Evolutionary conservation across 2,888 invertebrate species (phyloP).

Genomic region (Cabera pusaria): DNA sequence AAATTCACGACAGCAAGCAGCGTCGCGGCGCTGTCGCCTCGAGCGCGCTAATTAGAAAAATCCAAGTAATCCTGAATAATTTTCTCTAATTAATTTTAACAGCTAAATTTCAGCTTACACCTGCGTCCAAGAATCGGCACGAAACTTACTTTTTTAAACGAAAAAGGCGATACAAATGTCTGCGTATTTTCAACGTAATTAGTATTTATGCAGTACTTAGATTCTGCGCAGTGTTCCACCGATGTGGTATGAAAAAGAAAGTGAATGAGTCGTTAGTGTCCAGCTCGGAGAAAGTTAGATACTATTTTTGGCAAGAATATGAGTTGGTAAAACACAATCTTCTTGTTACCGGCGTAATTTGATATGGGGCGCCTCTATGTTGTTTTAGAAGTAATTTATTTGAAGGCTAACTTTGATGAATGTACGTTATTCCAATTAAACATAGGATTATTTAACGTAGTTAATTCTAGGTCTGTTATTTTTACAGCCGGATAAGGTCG

Average conservation of each 20-base stretch:
- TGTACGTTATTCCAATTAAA: no score
- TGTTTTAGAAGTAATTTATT: not conserved
- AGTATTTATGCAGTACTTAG: constrained; percentile 37
- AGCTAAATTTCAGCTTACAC: constrained; percentile 47
- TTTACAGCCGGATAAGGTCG: no score
- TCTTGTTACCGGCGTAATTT: constrained; percentile 5
- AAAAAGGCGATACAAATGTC: constrained; percentile 40
- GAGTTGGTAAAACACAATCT: constrained; percentile 5
- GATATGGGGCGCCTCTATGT: constrained; percentile 5
- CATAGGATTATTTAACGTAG: no score
- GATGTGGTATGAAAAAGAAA: constrained; percentile 11
- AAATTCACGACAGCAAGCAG: constrained; percentile 21
- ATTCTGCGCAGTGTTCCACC: no score
- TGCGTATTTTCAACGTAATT: constrained; percentile 31
- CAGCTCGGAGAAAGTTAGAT: constrained; percentile 3
- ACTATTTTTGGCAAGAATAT: constrained; percentile 2
- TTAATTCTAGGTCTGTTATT: no score
- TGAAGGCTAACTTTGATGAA: no score
- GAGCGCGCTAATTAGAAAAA: constrained; percentile 65
- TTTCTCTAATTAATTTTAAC: constrained; percentile 70
- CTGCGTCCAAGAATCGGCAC: constrained; percentile 49
- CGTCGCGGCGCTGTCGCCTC: constrained; percentile 19
- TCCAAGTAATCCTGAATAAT: constrained; percentile 64
- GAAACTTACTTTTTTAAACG: constrained; percentile 37
- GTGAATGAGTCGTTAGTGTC: constrained; percentile 7